A percentile compares a stretch with the other conserved stretches of the same genome.
Evolutionary conservation across 2,113 vertebrate genomes (phyloP).

Genomic region (Sus scrofa): DNA sequence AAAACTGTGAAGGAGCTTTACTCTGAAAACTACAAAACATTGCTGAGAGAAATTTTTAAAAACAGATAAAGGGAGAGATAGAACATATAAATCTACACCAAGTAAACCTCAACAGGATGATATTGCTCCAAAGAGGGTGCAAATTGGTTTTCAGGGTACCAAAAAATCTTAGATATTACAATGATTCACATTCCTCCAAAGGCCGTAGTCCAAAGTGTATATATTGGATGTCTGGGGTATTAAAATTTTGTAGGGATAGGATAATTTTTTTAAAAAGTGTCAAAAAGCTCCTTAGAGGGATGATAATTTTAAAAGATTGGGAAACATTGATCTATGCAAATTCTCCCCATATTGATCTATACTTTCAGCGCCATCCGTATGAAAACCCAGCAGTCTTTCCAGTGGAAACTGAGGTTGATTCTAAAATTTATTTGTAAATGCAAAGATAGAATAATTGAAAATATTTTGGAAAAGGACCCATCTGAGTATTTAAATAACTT

Average conservation of each 20-base stretch:
- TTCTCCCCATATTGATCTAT: not conserved
- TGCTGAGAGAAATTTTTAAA: too few species aligned
- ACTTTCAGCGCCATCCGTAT: not conserved
- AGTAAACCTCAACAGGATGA: too few species aligned
- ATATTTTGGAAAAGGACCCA: not conserved
- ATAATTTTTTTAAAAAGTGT: too few species aligned
- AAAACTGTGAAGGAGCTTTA: too few species aligned
- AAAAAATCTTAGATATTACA: too few species aligned
- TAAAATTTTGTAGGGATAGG: not conserved
- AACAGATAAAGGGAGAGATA: too few species aligned
- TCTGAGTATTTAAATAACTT: not conserved
- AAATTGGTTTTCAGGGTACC: too few species aligned
- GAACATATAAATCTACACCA: too few species aligned
- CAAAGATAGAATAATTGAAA: not conserved
- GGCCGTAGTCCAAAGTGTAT: too few species aligned
- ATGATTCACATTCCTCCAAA: too few species aligned
- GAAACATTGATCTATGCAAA: not conserved
- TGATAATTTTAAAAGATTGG: not conserved
- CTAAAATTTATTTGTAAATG: not conserved
- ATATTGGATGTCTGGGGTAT: not conserved
- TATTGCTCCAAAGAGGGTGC: too few species aligned
- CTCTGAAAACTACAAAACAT: too few species aligned
- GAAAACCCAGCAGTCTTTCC: not conserved
- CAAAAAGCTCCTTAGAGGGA: not conserved
- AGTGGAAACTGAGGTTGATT: not conserved